phyloP scores from a whole-genome alignment of 2,888 invertebrate genomes.

The Stenotaenia linearis region DNA sequence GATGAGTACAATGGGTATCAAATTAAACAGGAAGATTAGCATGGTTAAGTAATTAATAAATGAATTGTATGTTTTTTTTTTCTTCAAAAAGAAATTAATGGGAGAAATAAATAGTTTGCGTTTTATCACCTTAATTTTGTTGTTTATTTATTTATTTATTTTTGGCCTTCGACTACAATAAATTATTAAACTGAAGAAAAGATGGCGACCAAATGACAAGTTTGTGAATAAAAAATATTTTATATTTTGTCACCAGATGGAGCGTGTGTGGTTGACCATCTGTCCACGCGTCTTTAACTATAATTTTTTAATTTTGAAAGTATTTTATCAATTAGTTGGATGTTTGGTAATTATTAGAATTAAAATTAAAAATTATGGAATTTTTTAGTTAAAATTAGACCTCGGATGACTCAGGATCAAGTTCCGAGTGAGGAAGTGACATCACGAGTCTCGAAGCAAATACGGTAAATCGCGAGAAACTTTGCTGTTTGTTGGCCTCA shows the following conservation, averaged over 20 bases:
- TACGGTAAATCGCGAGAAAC: constrained; percentile 13
- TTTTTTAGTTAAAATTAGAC: too few species aligned
- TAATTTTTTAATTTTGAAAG: too few species aligned
- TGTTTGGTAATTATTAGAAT: too few species aligned
- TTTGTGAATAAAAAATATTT: too few species aligned
- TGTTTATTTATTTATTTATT: not conserved
- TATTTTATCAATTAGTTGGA: too few species aligned
- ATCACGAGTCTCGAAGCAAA: constrained; percentile 3
- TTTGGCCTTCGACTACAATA: not conserved
- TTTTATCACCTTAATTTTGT: not conserved
- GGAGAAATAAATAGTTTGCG: constrained; percentile 1
- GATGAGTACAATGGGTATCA: not conserved
- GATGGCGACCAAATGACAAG: too few species aligned
- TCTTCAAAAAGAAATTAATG: not conserved
- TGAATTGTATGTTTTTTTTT: not conserved
- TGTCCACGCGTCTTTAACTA: too few species aligned
- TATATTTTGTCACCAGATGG: too few species aligned
- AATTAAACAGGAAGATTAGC: not conserved
- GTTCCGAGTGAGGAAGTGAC: not conserved
- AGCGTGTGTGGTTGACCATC: too few species aligned
- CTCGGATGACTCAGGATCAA: too few species aligned
- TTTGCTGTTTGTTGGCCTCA: constrained; percentile 7
- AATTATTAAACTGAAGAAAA: too few species aligned
- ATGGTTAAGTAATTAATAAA: not conserved
- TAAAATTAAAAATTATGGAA: too few species aligned